Conservation (phyloP, 2,888 invertebrate species). For the Hemicrepidius hirtus region DNA sequence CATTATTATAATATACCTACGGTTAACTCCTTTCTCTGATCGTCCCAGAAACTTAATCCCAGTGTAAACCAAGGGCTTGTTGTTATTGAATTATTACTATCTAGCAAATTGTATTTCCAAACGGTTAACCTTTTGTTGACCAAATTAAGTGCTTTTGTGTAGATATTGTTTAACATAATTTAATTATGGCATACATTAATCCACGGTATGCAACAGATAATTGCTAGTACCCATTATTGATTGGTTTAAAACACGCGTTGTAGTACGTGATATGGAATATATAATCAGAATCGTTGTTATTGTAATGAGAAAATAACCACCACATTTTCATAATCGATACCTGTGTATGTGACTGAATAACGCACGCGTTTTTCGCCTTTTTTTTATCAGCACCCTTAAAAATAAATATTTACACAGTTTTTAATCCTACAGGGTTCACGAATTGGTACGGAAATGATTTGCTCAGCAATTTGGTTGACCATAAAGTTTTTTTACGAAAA, state of each 20-base stretch:
- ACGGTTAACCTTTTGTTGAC: not conserved
- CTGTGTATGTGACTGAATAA: constrained; percentile 12
- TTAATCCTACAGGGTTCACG: constrained; percentile 1
- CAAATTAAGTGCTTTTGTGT: not conserved
- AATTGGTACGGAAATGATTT: constrained; percentile 17
- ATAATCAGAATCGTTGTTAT: constrained; percentile 13
- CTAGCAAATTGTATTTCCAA: not conserved
- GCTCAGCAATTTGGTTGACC: not conserved
- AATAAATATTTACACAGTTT: constrained; percentile 10
- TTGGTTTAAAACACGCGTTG: not conserved
- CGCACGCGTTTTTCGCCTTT: constrained; percentile 15
- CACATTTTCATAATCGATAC: constrained; percentile 31
- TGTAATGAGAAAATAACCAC: constrained; percentile 25
- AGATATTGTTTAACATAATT: not conserved
- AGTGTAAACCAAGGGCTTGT: too few relatives aligned
- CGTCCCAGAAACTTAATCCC: too few relatives aligned
- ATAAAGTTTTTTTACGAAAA: too few relatives aligned
- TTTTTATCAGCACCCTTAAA: constrained; percentile 6
- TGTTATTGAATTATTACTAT: too few relatives aligned
- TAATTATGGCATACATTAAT: not conserved
- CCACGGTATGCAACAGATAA: constrained; percentile 9
- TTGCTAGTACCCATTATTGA: constrained; percentile 8
- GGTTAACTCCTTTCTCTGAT: too few relatives aligned
- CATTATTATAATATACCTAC: too few relatives aligned
- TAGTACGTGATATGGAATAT: constrained; percentile 12